A percentile compares a stretch with the other conserved stretches of the same genome.
Conservation (phyloP, 2,113 vertebrate species). For the Pan troglodytes region DNA sequence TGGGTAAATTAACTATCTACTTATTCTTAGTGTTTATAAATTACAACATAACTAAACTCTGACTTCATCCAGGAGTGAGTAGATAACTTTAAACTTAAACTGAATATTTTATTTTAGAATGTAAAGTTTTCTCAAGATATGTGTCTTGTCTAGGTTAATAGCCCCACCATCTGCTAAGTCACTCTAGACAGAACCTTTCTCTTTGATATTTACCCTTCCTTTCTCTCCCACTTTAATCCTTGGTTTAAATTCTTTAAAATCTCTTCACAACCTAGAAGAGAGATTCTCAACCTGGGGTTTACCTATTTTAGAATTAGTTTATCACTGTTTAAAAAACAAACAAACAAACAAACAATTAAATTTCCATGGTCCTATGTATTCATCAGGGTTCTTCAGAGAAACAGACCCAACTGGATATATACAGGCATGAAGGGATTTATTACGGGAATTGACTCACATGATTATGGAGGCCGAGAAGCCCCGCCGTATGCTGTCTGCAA, state of each 20-base stretch:
- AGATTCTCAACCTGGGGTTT: neutral
- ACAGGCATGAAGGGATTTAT: neutral
- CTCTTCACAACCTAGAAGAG: neutral
- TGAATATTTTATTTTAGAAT: neutral
- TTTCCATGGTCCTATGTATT: too few species aligned
- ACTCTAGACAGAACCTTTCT: neutral
- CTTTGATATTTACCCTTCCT: neutral
- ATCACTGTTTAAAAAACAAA: neutral
- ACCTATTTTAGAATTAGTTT: neutral
- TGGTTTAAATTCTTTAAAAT: neutral
- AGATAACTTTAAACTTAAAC: neutral
- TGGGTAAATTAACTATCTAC: neutral
- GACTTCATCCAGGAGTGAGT: neutral
- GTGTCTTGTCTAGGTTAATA: neutral
- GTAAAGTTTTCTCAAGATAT: neutral
- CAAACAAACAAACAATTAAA: neutral
- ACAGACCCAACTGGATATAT: neutral
- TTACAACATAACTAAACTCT: neutral
- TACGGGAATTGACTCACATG: neutral
- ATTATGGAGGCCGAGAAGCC: neutral
- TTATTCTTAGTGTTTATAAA: neutral
- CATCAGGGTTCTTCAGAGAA: neutral
- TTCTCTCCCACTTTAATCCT: neutral
- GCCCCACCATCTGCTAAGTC: neutral
- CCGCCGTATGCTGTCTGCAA: neutral